Conservation (phyloP, 2,888 invertebrate species). For the Steinernema hermaphroditum region DNA sequence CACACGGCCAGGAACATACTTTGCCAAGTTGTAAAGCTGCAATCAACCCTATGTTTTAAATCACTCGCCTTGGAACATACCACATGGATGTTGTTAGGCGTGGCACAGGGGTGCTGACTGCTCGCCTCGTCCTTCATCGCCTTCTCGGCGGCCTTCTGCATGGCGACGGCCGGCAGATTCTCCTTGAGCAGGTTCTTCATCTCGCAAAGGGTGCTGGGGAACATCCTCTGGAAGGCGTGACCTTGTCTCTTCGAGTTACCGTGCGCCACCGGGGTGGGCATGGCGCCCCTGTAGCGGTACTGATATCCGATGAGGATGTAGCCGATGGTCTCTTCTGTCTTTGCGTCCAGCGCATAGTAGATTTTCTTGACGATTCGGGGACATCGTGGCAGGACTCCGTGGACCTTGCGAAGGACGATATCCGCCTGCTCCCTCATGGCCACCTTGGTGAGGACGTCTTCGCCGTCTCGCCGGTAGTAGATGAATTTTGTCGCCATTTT, state of each 20-base stretch:
- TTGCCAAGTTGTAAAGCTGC: constrained; percentile 11
- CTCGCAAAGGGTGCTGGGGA: constrained; percentile 20
- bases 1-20: constrained; percentile 17
- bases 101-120: constrained; percentile 7
- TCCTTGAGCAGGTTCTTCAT: constrained; percentile 26
- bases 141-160: constrained; percentile 24
- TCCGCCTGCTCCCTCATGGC: neutral
- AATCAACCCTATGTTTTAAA: neutral
- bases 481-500: constrained; percentile 20
- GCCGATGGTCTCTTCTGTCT: constrained; percentile 2
- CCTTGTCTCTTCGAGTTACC: constrained; percentile 16
- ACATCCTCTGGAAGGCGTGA: constrained; percentile 21
- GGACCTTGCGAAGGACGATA: constrained; percentile 22
- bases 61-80: neutral
- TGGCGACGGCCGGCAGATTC: constrained; percentile 16
- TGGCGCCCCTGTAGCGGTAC: constrained; percentile 11
- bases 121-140: constrained; percentile 1
- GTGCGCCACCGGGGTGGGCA: constrained; percentile 10
- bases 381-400: constrained; percentile 18
- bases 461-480: neutral
- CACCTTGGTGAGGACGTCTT: neutral
- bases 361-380: constrained; percentile 22
- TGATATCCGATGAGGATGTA: constrained; percentile 24
- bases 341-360: constrained; percentile 11
- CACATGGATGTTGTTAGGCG: constrained; percentile 26